These are phyloP conservation scores for Brachyptera risi DNA, from an alignment of 2,888 invertebrate species.

Conservation along the genomic window DNA sequence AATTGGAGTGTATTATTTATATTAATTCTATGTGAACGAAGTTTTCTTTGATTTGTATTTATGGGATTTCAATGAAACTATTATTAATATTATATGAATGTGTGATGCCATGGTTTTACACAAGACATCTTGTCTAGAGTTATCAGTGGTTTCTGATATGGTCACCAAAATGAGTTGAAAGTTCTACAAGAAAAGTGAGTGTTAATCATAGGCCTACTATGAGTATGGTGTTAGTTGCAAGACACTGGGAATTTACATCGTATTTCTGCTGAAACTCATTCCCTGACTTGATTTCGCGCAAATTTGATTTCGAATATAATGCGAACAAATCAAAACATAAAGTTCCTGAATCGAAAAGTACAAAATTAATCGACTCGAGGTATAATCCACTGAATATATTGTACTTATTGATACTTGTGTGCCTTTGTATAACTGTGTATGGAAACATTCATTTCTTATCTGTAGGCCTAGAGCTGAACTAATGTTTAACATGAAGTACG, in stretches of 20 bases:
- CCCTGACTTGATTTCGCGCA: too few relatives aligned
- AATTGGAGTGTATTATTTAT: constrained; percentile 29
- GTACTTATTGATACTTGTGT: constrained; percentile 22
- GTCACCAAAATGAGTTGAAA: too few relatives aligned
- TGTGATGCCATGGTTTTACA: background rate
- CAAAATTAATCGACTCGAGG: constrained; percentile 22
- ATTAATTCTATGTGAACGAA: constrained; percentile 18
- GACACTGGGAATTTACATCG: too few relatives aligned
- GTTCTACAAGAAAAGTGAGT: background rate
- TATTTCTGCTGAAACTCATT: too few relatives aligned
- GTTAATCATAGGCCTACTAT: background rate
- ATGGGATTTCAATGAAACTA: constrained; percentile 26
- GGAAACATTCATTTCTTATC: constrained; percentile 1
- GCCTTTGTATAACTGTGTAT: constrained; percentile 27
- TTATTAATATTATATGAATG: constrained; percentile 22
- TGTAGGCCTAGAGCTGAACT: too few relatives aligned
- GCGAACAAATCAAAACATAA: constrained; percentile 26
- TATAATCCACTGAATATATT: background rate
- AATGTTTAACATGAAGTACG: too few relatives aligned
- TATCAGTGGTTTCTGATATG: too few relatives aligned
- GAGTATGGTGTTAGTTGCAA: constrained; percentile 3
- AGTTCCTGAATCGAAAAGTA: constrained; percentile 31
- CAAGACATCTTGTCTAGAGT: too few relatives aligned
- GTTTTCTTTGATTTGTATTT: background rate
- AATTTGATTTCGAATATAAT: too few relatives aligned